These are phyloP conservation scores for Zenarchopterus dispar DNA, from an alignment of 2,797 vertebrate species.

Conservation along the genomic window DNA sequence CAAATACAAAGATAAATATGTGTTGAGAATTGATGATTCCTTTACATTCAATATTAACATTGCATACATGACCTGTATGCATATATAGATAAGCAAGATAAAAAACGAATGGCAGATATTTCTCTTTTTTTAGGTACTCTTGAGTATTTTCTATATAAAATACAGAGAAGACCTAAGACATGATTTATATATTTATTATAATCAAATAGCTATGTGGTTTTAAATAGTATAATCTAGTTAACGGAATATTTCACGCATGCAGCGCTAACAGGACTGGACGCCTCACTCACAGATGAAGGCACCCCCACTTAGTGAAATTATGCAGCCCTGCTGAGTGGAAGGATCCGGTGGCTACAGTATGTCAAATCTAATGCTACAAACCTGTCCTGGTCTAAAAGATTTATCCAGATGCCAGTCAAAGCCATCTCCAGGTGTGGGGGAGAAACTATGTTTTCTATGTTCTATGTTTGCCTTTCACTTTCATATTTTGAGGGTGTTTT, in stretches of 20 bases:
- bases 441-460: slow-evolving; percentile 1
- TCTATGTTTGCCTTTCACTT: slow-evolving; percentile 8
- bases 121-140: not conserved
- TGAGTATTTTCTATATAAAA: not conserved
- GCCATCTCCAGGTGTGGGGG: slow-evolving; percentile 10
- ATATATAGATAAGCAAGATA: not conserved
- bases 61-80: not conserved
- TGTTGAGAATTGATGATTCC: slow-evolving; percentile 1
- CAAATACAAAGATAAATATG: slow-evolving; percentile 29
- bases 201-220: not conserved
- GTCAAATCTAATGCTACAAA: slow-evolving; percentile 46
- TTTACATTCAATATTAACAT: not conserved
- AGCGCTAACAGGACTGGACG: slow-evolving; percentile 17
- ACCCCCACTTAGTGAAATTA: slow-evolving; percentile 49
- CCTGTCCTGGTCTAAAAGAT: slow-evolving; percentile 28
- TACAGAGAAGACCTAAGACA: not conserved
- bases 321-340: slow-evolving; percentile 43
- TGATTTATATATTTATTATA: slow-evolving; percentile 20
- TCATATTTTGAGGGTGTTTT: not conserved
- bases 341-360: slow-evolving; percentile 28
- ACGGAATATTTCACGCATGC: slow-evolving; percentile 16
- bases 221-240: slow-evolving; percentile 28
- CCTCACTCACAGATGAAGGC: slow-evolving; percentile 29
- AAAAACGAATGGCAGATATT: not conserved
- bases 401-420: slow-evolving; percentile 39